A percentile compares a stretch with the other conserved stretches of the same genome.
phyloP scores from a whole-genome alignment of 1,140 invertebrate genomes.

The Meteorus sp. region DNA sequence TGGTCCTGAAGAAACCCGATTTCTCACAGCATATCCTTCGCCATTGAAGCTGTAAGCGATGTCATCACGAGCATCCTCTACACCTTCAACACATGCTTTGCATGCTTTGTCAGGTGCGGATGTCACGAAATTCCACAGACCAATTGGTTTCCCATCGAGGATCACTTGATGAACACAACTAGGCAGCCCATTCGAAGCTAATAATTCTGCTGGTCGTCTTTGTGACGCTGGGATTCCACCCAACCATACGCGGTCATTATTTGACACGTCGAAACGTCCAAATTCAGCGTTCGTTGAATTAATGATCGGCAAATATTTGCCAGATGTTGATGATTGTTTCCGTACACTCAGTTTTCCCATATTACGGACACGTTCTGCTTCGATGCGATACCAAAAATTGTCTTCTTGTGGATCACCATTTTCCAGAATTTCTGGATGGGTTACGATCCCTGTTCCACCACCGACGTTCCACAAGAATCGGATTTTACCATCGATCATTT shows the following conservation, averaged over 20 bases:
- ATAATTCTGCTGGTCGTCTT: constrained; percentile 55
- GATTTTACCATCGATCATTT: constrained; percentile 76
- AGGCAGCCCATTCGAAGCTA: constrained; percentile 59
- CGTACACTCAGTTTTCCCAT: constrained; percentile 62
- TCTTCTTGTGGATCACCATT: constrained; percentile 64
- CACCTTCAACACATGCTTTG: constrained; percentile 72
- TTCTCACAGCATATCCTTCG: constrained; percentile 75
- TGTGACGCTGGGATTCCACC: constrained; percentile 62
- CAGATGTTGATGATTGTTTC: constrained; percentile 50
- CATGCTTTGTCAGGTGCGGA: constrained; percentile 69
- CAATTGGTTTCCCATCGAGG: constrained; percentile 76
- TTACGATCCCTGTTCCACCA: constrained; percentile 65
- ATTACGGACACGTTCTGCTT: constrained; percentile 66
- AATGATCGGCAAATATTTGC: constrained; percentile 44
- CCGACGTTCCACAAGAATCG: constrained; percentile 79
- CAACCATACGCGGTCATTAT: constrained; percentile 61
- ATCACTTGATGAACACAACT: constrained; percentile 80
- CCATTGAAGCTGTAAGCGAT: constrained; percentile 72
- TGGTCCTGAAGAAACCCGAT: constrained; percentile 62
- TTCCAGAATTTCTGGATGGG: constrained; percentile 65
- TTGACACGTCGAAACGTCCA: constrained; percentile 60
- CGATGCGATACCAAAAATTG: constrained; percentile 73
- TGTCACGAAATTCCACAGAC: constrained; percentile 84
- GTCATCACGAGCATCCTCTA: constrained; percentile 59
- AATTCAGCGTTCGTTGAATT: constrained; percentile 58